Evolutionary conservation across 1,140 invertebrate species (phyloP).

Genomic region (Dicyema japonicum): DNA sequence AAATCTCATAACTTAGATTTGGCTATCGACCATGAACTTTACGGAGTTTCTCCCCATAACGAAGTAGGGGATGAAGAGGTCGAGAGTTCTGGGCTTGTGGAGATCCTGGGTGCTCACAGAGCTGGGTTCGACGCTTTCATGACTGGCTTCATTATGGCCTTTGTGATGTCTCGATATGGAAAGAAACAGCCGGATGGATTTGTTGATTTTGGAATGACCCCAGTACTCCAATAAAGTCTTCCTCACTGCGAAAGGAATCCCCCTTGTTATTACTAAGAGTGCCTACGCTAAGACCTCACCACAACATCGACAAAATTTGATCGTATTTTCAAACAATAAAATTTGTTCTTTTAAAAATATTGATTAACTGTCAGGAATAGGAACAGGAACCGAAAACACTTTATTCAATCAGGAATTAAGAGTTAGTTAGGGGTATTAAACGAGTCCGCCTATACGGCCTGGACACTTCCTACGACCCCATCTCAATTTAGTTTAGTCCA

Average conservation of each 20-base stretch:
- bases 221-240: conserved; percentile 12
- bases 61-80: neutral
- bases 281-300: conserved; percentile 12
- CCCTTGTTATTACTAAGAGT: conserved; percentile 13
- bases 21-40: neutral
- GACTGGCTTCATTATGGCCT: conserved; percentile 19
- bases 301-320: conserved; percentile 11
- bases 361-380: too few species aligned
- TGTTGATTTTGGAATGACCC: conserved; percentile 6
- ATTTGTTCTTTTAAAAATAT: too few species aligned
- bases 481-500: too few species aligned
- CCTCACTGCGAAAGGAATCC: conserved; percentile 15
- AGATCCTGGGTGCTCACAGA: conserved; percentile 9
- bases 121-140: conserved; percentile 24
- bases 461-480: too few species aligned
- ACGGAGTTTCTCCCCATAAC: conserved; percentile 1
- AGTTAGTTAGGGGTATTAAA: too few species aligned
- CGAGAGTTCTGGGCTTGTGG: too few species aligned
- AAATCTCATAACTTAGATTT: too few species aligned
- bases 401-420: too few species aligned
- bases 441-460: too few species aligned
- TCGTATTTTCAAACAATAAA: too few species aligned
- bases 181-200: conserved; percentile 2
- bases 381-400: too few species aligned
- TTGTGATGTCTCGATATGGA: conserved; percentile 8